phyloP scores from a whole-genome alignment of 1,140 invertebrate species.

The Brachionus rubens region DNA sequence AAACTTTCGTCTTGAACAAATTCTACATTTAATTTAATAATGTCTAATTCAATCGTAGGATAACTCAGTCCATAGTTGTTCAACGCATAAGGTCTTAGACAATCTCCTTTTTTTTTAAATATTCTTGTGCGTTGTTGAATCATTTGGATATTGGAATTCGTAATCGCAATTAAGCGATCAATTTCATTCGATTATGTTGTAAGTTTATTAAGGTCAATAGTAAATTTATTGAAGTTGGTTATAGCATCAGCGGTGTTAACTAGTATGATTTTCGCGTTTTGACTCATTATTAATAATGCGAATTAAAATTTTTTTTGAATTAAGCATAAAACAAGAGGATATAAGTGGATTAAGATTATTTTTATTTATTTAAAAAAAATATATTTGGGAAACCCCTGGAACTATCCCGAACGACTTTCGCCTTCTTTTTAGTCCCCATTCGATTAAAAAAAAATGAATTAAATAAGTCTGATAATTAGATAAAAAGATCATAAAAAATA shows the following conservation, averaged over 20 bases:
- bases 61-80: background rate
- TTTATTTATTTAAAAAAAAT: too few relatives aligned
- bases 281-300: constrained; percentile 20
- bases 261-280: constrained; percentile 12
- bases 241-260: background rate
- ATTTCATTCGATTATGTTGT: constrained; percentile 16
- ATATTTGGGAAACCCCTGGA: too few relatives aligned
- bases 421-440: too few relatives aligned
- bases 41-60: constrained; percentile 14
- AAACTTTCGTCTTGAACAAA: constrained; percentile 14
- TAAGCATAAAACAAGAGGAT: too few relatives aligned
- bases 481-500: too few relatives aligned
- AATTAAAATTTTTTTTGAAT: too few relatives aligned
- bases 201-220: background rate
- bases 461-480: too few relatives aligned
- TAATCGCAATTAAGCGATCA: background rate
- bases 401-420: too few relatives aligned
- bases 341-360: too few relatives aligned
- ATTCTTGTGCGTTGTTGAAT: background rate
- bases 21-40: background rate
- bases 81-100: constrained; percentile 9
- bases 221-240: constrained; percentile 18
- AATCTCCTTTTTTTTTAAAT: constrained; percentile 20
- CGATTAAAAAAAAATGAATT: too few relatives aligned
- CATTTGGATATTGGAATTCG: constrained; percentile 14